These are phyloP conservation scores for Apantesis nais DNA, from an alignment of 2,888 invertebrate genomes.

Conservation along the genomic window DNA sequence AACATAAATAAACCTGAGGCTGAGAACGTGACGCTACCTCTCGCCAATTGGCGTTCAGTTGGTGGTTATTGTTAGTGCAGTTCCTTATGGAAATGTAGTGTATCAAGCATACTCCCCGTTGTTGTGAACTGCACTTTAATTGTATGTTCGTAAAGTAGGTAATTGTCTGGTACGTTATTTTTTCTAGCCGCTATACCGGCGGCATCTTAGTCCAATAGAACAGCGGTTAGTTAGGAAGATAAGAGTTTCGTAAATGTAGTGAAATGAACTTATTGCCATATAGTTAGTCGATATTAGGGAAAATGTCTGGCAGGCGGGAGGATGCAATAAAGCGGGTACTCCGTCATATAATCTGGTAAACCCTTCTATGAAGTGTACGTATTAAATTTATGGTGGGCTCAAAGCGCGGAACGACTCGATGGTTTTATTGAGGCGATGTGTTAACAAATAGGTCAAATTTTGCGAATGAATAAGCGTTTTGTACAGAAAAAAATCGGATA, in stretches of 20 bases:
- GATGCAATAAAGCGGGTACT: slow-evolving; percentile 71
- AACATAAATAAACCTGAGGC: slow-evolving; percentile 9
- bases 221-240: slow-evolving; percentile 73
- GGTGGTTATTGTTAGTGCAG: slow-evolving; percentile 28
- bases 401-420: slow-evolving; percentile 64
- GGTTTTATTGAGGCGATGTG: slow-evolving; percentile 57
- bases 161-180: slow-evolving; percentile 70
- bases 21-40: slow-evolving; percentile 19
- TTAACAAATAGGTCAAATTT: slow-evolving; percentile 78
- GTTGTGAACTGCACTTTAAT: slow-evolving; percentile 56
- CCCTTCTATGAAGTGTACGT: slow-evolving; percentile 83
- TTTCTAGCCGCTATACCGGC: slow-evolving; percentile 56
- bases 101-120: slow-evolving; percentile 31
- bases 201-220: slow-evolving; percentile 74
- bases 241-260: slow-evolving; percentile 78
- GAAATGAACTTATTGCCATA: slow-evolving; percentile 78
- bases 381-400: slow-evolving; percentile 68
- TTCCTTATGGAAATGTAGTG: slow-evolving; percentile 23
- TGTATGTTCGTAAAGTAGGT: slow-evolving; percentile 67
- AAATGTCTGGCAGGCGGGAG: slow-evolving; percentile 77
- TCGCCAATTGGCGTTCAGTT: slow-evolving; percentile 45
- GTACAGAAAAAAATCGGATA: slow-evolving; percentile 79
- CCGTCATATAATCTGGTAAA: slow-evolving; percentile 65
- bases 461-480: slow-evolving; percentile 79
- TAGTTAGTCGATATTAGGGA: slow-evolving; percentile 79